Evolutionary conservation across 2,113 vertebrate genomes (phyloP).

Genomic region (Tenrec ecaudatus): DNA sequence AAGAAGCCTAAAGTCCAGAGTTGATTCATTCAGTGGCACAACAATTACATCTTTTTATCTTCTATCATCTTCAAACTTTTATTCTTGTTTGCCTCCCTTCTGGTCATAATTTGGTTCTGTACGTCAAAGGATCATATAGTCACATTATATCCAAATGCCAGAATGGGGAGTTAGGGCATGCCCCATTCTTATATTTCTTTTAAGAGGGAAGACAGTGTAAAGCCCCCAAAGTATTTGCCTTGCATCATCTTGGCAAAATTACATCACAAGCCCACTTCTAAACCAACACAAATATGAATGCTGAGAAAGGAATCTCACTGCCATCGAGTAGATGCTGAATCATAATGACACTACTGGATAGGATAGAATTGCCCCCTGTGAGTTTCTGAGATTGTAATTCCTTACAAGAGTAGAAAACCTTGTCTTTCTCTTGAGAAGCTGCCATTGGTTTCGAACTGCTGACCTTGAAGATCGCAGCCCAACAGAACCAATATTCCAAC

Average conservation of each 20-base stretch:
- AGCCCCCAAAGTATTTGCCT: not conserved
- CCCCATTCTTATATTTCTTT: not conserved
- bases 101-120: not conserved
- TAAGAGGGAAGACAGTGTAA: not conserved
- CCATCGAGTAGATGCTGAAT: not conserved
- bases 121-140: not conserved
- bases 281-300: not conserved
- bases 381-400: too few species aligned
- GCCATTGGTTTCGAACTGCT: too few species aligned
- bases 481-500: too few species aligned
- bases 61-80: not conserved
- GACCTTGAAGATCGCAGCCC: too few species aligned
- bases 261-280: not conserved
- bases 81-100: not conserved
- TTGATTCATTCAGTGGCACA: conserved; percentile 38
- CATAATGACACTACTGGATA: too few species aligned
- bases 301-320: not conserved
- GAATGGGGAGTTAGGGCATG: not conserved
- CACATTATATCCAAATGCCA: not conserved
- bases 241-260: conserved; percentile 8
- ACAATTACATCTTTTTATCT: not conserved
- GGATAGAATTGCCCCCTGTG: too few species aligned
- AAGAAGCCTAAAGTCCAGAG: not conserved
- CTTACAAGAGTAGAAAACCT: too few species aligned
- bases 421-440: too few species aligned